Conservation (phyloP, 1,140 invertebrate species). For the Lepidurus packardi region DNA sequence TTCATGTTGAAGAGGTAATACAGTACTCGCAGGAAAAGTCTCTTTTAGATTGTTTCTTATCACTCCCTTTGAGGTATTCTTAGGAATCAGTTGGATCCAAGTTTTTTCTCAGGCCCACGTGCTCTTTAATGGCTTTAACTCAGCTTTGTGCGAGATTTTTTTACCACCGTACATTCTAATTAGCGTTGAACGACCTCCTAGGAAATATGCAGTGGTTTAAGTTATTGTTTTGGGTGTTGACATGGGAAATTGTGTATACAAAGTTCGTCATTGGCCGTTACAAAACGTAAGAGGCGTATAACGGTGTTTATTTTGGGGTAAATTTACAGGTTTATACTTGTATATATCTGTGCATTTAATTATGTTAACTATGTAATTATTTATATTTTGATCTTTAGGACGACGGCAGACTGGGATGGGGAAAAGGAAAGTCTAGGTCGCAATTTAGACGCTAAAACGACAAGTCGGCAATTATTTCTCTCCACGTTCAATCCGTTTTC, state of each 20-base stretch:
- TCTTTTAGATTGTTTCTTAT: background rate
- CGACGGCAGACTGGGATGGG: background rate
- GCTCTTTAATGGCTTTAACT: background rate
- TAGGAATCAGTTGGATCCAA: conserved; percentile 18
- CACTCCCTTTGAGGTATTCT: background rate
- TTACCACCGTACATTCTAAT: background rate
- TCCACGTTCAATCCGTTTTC: conserved; percentile 32
- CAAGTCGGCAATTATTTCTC: background rate
- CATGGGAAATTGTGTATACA: background rate
- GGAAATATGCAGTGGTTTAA: conserved; percentile 6
- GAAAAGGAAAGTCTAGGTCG: conserved; percentile 4
- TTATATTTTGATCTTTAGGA: background rate
- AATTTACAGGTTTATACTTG: too few species aligned
- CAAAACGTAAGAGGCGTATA: background rate
- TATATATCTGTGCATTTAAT: background rate
- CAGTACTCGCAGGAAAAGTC: background rate
- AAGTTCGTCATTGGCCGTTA: conserved; percentile 7
- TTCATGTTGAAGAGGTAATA: background rate
- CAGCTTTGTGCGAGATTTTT: background rate
- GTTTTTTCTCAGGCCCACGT: conserved; percentile 3
- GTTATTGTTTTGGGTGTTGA: background rate
- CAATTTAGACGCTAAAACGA: background rate
- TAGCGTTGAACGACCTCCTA: background rate
- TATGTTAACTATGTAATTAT: background rate
- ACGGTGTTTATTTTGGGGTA: background rate